Base-by-base conservation (phyloP, 2,888 invertebrate species). In the Parelbella ahira region DNA sequence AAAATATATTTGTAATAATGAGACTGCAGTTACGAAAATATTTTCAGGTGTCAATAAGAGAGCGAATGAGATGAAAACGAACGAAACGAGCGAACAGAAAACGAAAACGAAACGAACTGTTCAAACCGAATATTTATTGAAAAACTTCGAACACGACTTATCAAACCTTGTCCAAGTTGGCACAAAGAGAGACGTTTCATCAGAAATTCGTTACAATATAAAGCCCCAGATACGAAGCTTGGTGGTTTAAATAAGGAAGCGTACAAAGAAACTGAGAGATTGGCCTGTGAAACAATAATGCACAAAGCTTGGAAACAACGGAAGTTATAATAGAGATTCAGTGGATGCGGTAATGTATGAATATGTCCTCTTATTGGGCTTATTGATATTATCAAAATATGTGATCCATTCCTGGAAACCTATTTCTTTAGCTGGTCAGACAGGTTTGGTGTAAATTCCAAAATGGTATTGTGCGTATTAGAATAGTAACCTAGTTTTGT, bases 261-360 rank as follows among this genome's bases (percentile, higher is more conserved):
- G 44, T 48, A 55, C 59, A 66, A 64, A 63, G 66, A 64, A 64
- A 57, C 56, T 42, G 55, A 53, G 52, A 56, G 56, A 61, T 65
- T 66, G 59, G 49, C 50, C 53, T 45, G 49, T 54, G 58, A 67
- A 63, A 68, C 63, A 63, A 63, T 68, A 66, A 66, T 66, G 62
- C 64, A 57, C 57, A 63, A 56, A 57, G 67, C 58, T 57, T 45
- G 48, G 47, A 39, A 29, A 51, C 45, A 20, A 4, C 9, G 1
- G 43, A 34, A 15, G 37, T 29, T 20, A 37, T 34, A 2, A 9
- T 13, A n/a, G n/a, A n/a, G n/a, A n/a, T n/a, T n/a, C n/a, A 32
- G 21, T 37, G 37, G 41, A 49, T 41, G 34, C 20, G 37, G 30
- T 24, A 39, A 21, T n/a, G n/a, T n/a, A n/a, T n/a, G n/a, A n/a